Base-by-base conservation (phyloP, 2,797 vertebrate species). In the Heteromormyrus szaboi region DNA sequence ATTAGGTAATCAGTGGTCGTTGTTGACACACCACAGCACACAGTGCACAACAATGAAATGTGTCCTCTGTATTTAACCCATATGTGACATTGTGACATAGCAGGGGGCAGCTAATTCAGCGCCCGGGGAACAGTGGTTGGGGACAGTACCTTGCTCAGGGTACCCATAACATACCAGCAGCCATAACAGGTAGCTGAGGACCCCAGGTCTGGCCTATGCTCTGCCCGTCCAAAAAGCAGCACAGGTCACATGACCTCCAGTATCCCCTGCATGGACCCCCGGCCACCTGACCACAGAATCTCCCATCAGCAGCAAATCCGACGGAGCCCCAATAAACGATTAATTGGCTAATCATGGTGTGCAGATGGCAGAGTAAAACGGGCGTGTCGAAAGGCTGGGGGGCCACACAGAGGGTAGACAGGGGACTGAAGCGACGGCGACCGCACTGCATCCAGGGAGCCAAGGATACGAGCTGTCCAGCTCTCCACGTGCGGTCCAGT, bases 381-480 rank as follows among this genome's bases (percentile, higher is more conserved):
- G 65, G 65, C 4, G 4, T 33, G 11, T 14, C 1, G 29, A 72
- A 33, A 37, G 12, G 65, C 12, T 12, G 7, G 11, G 62, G 62
- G 62, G 9, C 4, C 65, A 14, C 65, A 33, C 12, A 3, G 29
- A 37, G 25, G 65, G 25, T 9, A 5, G 65, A 33, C 4, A 37
- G 33, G 65, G 68, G 12, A 4, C 29, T 7, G 14, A 72, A 37
- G 65, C 2, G 25, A 12, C 29, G 4, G 65, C 2, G 65, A 17
- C 65, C 12, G 0, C 14, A 17, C 29, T 37, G 14, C 29, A 19
- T 72, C 14, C 33, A 6, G 44, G 8, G 48, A 65, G 53, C 22
- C 62, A 95, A 96, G 95, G 96, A 95, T 96, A 99, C 98, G 93
- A 97, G 91, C 90, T 53, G 93, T 93, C 94, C 0, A 97, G 96